Evolutionary conservation across 2,888 invertebrate species (phyloP).

Genomic region (Trypoxylon attenuatum): DNA sequence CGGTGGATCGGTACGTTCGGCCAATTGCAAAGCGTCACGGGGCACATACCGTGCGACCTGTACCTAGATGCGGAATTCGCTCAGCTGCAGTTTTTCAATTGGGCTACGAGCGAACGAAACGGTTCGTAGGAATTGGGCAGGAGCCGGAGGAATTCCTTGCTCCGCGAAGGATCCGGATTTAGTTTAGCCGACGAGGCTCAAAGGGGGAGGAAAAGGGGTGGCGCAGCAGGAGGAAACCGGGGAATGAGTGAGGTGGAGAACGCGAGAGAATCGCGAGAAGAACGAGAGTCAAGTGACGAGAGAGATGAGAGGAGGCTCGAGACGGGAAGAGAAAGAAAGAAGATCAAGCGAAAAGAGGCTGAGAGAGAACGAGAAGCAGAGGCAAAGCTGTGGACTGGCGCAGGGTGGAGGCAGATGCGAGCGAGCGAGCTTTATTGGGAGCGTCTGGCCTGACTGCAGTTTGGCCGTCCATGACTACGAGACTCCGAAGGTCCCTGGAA

Average conservation of each 20-base stretch:
- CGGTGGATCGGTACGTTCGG: too few relatives aligned
- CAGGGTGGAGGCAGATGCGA: slow-evolving; percentile 50
- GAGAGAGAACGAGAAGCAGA: slow-evolving; percentile 1
- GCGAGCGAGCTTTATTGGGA: slow-evolving; percentile 64
- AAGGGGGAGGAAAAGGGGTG: not conserved
- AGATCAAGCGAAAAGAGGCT: slow-evolving; percentile 11
- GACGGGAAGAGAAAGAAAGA: slow-evolving; percentile 18
- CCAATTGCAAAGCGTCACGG: too few relatives aligned
- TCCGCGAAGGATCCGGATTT: slow-evolving; percentile 47
- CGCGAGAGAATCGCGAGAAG: not conserved
- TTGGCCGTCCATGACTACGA: slow-evolving; percentile 66
- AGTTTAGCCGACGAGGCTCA: slow-evolving; percentile 20
- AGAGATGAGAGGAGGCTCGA: slow-evolving; percentile 9
- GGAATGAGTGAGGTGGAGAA: not conserved
- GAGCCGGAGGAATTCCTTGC: slow-evolving; percentile 32
- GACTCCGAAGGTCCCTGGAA: slow-evolving; percentile 69
- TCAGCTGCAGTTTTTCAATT: too few relatives aligned
- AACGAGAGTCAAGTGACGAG: too few relatives aligned
- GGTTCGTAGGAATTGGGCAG: not conserved
- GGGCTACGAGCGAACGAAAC: not conserved
- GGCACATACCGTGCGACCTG: too few relatives aligned
- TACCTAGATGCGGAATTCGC: too few relatives aligned
- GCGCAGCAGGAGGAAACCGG: not conserved
- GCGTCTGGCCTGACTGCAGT: slow-evolving; percentile 63
- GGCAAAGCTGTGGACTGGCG: slow-evolving; percentile 16